These are phyloP conservation scores for Xiphydria camelus DNA, from an alignment of 2,888 invertebrate genomes.

Conservation along the genomic window DNA sequence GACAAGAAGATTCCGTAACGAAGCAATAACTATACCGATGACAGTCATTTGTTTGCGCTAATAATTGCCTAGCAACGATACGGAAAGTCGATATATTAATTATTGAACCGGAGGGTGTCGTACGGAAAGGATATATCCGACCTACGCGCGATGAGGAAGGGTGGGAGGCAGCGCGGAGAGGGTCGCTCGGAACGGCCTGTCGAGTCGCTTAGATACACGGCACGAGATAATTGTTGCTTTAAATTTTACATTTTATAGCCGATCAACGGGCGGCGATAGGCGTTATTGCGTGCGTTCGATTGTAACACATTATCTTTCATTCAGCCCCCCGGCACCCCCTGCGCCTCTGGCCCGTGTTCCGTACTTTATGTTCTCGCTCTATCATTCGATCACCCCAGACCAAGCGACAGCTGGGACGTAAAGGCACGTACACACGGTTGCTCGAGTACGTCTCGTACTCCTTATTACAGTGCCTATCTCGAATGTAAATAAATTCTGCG, in stretches of 20 bases:
- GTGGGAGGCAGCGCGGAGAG: neutral
- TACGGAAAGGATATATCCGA: slow-evolving; percentile 22
- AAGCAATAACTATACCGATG: too few species aligned
- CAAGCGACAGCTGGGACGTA: slow-evolving; percentile 28
- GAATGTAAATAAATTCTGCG: too few species aligned
- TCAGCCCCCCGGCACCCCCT: slow-evolving; percentile 5
- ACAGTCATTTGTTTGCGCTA: slow-evolving; percentile 35
- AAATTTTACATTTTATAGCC: slow-evolving; percentile 43
- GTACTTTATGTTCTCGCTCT: slow-evolving; percentile 31
- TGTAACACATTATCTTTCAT: slow-evolving; percentile 32
- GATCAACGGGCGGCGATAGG: slow-evolving; percentile 40
- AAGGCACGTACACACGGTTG: slow-evolving; percentile 7
- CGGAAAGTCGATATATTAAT: slow-evolving; percentile 44
- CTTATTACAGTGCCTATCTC: too few species aligned
- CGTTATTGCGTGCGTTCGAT: slow-evolving; percentile 47
- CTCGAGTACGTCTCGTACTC: too few species aligned
- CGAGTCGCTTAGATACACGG: slow-evolving; percentile 39
- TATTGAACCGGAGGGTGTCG: slow-evolving; percentile 37
- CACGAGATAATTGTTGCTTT: slow-evolving; percentile 41
- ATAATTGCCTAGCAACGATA: slow-evolving; percentile 51
- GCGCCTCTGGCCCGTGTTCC: slow-evolving; percentile 21
- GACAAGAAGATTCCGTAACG: too few species aligned
- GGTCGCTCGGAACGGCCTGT: slow-evolving; percentile 21
- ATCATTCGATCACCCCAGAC: slow-evolving; percentile 36
- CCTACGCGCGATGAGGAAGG: slow-evolving; percentile 25